phyloP scores from a whole-genome alignment of 2,797 vertebrate species.

The Lepilemur septentrionalis region DNA sequence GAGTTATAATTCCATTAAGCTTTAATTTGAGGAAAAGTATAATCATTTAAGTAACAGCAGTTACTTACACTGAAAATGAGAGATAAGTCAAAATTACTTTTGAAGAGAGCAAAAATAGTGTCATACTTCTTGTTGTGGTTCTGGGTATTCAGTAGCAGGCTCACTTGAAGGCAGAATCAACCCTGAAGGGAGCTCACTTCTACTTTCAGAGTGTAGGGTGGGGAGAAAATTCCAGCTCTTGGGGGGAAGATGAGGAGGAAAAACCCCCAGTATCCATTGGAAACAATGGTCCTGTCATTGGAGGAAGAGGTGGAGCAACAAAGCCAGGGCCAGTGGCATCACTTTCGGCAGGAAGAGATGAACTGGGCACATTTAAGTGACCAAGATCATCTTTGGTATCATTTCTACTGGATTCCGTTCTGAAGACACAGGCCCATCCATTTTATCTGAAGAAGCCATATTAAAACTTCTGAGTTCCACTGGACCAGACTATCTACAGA shows the following conservation, averaged over 20 bases:
- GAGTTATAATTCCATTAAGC: constrained; percentile 67
- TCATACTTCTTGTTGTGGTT: constrained; percentile 79
- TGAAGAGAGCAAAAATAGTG: not conserved
- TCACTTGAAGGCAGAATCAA: constrained; percentile 56
- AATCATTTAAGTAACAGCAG: no score
- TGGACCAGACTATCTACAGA: constrained; percentile 87
- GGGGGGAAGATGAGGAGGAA: constrained; percentile 80
- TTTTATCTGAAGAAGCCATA: constrained; percentile 86
- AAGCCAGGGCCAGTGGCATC: constrained; percentile 74
- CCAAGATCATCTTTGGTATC: constrained; percentile 79
- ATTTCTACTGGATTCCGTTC: constrained; percentile 78
- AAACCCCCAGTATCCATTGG: constrained; percentile 82
- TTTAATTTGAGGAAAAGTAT: constrained; percentile 81
- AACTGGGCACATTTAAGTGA: constrained; percentile 70
- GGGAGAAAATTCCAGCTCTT: constrained; percentile 78
- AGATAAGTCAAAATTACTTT: no score
- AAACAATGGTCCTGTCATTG: constrained; percentile 76
- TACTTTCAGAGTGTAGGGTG: constrained; percentile 73
- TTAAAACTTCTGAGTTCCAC: constrained; percentile 86
- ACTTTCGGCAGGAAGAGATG: constrained; percentile 51
- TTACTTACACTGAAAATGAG: no score
- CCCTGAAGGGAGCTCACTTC: constrained; percentile 72
- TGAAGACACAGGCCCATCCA: constrained; percentile 85
- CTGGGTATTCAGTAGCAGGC: constrained; percentile 69
- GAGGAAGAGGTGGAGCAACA: constrained; percentile 74